Percentiles rank a stretch among this genome's conserved stretches.
phyloP scores from a whole-genome alignment of 2,797 vertebrate genomes.

The Rallus crepitans region DNA sequence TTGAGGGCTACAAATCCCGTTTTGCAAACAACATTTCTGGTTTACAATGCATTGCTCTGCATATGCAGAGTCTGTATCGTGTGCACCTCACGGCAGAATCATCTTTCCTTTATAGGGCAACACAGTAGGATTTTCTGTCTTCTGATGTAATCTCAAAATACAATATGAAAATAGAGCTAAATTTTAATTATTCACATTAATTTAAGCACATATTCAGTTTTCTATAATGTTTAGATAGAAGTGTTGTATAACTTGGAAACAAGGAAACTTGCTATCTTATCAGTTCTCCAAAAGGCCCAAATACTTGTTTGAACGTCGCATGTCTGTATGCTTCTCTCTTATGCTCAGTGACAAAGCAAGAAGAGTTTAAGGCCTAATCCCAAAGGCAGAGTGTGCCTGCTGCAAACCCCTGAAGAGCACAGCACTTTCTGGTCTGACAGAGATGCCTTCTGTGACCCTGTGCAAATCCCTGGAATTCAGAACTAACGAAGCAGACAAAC shows the following conservation, averaged over 20 bases:
- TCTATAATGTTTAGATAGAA: neutral
- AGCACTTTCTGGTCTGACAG: neutral
- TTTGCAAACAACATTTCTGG: neutral
- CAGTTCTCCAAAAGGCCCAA: neutral
- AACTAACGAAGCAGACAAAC: neutral
- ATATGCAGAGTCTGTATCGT: neutral
- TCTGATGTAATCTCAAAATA: neutral
- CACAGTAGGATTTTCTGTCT: neutral
- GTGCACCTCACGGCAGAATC: neutral
- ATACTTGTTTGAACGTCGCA: neutral
- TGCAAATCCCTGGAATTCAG: neutral
- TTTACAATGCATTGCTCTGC: neutral
- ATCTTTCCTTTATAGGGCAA: neutral
- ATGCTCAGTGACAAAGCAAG: neutral
- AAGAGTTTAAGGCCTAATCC: neutral
- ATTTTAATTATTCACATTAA: neutral
- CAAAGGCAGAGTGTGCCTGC: neutral
- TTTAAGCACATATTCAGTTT: neutral
- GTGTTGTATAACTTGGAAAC: neutral
- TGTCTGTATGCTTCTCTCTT: neutral
- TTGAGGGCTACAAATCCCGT: neutral
- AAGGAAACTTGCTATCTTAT: neutral
- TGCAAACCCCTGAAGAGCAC: neutral
- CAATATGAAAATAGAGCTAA: neutral
- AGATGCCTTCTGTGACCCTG: neutral